These are phyloP conservation scores for Bombus pascuorum DNA, from an alignment of 1,140 invertebrate genomes.

Conservation along the genomic window DNA sequence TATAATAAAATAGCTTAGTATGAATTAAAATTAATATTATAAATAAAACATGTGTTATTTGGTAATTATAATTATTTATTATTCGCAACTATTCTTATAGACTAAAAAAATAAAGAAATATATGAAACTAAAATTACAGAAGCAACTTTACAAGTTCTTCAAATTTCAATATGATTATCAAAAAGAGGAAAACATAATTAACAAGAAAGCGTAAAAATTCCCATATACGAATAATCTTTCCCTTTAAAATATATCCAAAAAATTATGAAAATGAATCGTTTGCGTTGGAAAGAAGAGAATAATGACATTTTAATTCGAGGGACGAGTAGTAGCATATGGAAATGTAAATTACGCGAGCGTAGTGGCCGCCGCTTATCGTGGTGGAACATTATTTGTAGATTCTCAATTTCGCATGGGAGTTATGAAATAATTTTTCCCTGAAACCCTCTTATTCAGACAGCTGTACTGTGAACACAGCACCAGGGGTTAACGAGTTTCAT, in stretches of 20 bases:
- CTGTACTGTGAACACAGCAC: conserved; percentile 63
- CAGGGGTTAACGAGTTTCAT: conserved; percentile 63
- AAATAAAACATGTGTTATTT: too few relatives aligned
- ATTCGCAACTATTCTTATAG: too few relatives aligned
- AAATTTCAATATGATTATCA: neutral
- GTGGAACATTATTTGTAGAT: conserved; percentile 60
- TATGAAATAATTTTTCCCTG: conserved; percentile 62
- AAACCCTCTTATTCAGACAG: conserved; percentile 56
- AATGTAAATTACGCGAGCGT: neutral
- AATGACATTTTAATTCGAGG: neutral
- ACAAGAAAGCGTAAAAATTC: too few relatives aligned
- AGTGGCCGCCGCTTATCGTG: conserved; percentile 24
- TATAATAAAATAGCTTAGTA: too few relatives aligned
- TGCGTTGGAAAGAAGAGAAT: neutral
- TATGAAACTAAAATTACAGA: neutral
- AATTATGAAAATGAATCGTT: neutral
- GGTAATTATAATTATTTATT: too few relatives aligned
- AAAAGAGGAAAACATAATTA: neutral
- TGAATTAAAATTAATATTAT: too few relatives aligned
- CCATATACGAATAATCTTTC: too few relatives aligned
- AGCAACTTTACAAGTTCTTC: neutral
- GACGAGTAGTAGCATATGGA: neutral
- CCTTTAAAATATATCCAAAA: neutral
- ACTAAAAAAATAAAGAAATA: neutral
- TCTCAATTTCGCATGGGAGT: conserved; percentile 48